Conservation (phyloP, 2,113 vertebrate species). For the Callipepla californica region DNA sequence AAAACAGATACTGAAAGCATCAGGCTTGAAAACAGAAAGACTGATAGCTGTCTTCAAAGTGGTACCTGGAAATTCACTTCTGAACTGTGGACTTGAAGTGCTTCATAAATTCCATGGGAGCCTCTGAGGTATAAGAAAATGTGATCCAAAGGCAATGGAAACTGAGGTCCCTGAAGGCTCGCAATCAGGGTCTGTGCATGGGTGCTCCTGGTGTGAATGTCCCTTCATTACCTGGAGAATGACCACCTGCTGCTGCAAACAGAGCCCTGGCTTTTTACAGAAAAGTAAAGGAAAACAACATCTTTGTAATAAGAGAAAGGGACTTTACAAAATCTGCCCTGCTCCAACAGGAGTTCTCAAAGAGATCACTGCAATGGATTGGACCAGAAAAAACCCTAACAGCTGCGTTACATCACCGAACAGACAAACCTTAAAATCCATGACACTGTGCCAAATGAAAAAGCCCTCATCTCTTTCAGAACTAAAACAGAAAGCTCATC, state of each 20-base stretch:
- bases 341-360: rapidly evolving
- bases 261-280: background rate
- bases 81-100: rapidly evolving
- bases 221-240: rapidly evolving
- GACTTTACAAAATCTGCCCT: background rate
- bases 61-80: background rate
- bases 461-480: background rate
- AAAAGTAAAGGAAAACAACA: background rate
- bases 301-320: background rate
- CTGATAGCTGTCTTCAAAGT: background rate
- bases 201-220: background rate
- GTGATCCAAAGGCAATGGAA: background rate
- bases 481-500: background rate
- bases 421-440: background rate
- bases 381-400: background rate
- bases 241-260: rapidly evolving
- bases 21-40: background rate
- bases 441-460: background rate
- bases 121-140: background rate
- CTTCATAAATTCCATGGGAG: background rate
- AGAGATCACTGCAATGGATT: rapidly evolving
- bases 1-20: rapidly evolving
- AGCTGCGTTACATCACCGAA: rapidly evolving
- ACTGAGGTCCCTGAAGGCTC: background rate
- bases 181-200: background rate